Percentiles rank a stretch among this genome's conserved stretches.
These are phyloP conservation scores for Paelopatides confundens DNA, from an alignment of 53 echinoderm and acorn worm genomes.

Conservation along the genomic window DNA sequence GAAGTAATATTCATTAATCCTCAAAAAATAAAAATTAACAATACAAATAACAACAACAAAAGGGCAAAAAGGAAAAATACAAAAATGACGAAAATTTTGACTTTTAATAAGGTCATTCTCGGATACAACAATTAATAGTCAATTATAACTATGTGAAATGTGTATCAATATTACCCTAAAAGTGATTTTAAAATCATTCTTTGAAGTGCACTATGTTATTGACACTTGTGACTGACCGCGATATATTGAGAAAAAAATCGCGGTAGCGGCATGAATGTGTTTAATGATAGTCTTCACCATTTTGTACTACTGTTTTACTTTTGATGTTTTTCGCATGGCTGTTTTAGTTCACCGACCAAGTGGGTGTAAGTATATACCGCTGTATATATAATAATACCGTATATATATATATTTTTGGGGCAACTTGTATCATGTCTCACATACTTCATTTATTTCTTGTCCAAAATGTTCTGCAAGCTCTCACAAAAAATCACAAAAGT, in stretches of 20 bases:
- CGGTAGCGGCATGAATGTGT: conserved; percentile 46
- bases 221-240: not conserved
- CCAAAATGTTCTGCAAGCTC: not conserved
- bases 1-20: too few relatives aligned
- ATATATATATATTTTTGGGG: not conserved
- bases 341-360: conserved; percentile 74
- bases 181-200: conserved; percentile 24
- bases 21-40: too few relatives aligned
- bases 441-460: conserved; percentile 9
- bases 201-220: conserved; percentile 34
- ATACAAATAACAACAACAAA: too few relatives aligned
- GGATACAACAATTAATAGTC: too few relatives aligned
- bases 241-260: not conserved
- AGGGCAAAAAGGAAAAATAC: too few relatives aligned
- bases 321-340: conserved; percentile 70
- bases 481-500: too few relatives aligned
- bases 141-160: too few relatives aligned
- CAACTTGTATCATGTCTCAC: not conserved
- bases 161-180: not conserved
- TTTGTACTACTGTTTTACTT: conserved; percentile 61
- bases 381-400: not conserved
- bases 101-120: too few relatives aligned
- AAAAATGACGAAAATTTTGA: too few relatives aligned
- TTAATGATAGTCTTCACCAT: conserved; percentile 17
- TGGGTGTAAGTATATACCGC: conserved; percentile 67